phyloP scores from a whole-genome alignment of 1,140 invertebrate genomes.

The Ridgeia piscesae region DNA sequence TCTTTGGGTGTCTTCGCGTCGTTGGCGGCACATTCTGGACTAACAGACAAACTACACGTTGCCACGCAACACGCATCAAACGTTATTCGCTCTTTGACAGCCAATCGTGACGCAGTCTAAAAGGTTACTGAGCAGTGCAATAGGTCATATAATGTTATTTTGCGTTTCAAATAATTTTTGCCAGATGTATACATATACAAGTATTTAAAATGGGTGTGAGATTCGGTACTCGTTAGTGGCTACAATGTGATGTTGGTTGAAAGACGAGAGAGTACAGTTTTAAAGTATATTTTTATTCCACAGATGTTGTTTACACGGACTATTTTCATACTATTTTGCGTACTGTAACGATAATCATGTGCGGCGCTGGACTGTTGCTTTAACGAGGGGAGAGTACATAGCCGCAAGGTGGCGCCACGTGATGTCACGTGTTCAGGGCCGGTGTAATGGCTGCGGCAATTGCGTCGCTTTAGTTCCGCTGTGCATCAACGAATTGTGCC shows the following conservation, averaged over 20 bases:
- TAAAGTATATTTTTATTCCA: background rate
- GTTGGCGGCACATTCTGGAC: background rate
- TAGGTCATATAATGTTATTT: background rate
- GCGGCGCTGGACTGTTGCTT: background rate
- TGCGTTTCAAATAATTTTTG: background rate
- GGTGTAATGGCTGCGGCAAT: background rate
- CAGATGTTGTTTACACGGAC: constrained; percentile 4
- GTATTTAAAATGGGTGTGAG: background rate
- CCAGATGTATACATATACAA: background rate
- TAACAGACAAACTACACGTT: background rate
- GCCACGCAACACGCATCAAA: background rate
- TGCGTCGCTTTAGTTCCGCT: background rate
- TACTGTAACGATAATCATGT: background rate
- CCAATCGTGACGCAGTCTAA: background rate
- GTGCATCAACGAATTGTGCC: background rate
- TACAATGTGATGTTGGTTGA: background rate
- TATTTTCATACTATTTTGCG: background rate
- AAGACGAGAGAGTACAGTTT: background rate
- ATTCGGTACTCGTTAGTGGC: background rate
- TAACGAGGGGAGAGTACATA: background rate
- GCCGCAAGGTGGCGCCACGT: background rate
- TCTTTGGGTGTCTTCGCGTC: too few relatives aligned
- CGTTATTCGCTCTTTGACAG: background rate
- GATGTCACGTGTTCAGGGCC: background rate
- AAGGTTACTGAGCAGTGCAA: background rate